Evolutionary conservation across 2,113 vertebrate genomes (phyloP).

Genomic region (Thamnaconus septentrionalis): DNA sequence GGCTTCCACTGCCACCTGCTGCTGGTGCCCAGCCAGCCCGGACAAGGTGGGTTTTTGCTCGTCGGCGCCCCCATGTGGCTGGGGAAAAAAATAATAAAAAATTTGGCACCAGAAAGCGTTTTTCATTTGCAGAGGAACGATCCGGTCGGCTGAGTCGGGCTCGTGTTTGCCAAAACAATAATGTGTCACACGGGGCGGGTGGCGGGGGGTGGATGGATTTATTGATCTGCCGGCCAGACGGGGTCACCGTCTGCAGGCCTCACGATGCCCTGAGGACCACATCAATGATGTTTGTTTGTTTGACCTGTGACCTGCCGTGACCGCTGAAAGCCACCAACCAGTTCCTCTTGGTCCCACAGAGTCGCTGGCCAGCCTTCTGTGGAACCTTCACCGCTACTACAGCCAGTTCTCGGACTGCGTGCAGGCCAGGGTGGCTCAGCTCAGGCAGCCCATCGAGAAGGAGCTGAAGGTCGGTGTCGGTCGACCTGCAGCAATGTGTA

Average conservation of each 20-base stretch:
- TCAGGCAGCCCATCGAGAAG: conserved; percentile 92
- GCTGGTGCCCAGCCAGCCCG: conserved; percentile 79
- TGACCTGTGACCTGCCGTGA: not conserved
- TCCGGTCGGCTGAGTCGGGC: too few species aligned
- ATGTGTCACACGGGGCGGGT: too few species aligned
- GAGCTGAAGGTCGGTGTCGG: conserved; percentile 86
- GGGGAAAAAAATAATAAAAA: too few species aligned
- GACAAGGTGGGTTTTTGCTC: conserved; percentile 75
- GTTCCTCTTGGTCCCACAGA: conserved; percentile 69
- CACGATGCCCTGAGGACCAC: not conserved
- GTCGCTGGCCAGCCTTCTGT: conserved; percentile 85
- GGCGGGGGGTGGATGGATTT: too few species aligned
- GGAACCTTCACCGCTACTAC: conserved; percentile 95
- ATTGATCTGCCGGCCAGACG: conserved; percentile 3
- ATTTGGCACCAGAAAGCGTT: too few species aligned
- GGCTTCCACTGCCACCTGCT: conserved; percentile 95
- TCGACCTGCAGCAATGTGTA: not conserved
- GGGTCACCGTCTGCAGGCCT: not conserved
- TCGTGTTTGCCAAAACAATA: too few species aligned
- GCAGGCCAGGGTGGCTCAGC: conserved; percentile 81
- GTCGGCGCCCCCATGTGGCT: too few species aligned
- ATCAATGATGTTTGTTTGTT: too few species aligned
- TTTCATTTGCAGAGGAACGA: too few species aligned
- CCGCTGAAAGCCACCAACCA: not conserved
- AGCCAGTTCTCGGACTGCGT: conserved; percentile 86